Base-by-base conservation (phyloP, 1,140 invertebrate species). In the Xylocopa sonorina region DNA sequence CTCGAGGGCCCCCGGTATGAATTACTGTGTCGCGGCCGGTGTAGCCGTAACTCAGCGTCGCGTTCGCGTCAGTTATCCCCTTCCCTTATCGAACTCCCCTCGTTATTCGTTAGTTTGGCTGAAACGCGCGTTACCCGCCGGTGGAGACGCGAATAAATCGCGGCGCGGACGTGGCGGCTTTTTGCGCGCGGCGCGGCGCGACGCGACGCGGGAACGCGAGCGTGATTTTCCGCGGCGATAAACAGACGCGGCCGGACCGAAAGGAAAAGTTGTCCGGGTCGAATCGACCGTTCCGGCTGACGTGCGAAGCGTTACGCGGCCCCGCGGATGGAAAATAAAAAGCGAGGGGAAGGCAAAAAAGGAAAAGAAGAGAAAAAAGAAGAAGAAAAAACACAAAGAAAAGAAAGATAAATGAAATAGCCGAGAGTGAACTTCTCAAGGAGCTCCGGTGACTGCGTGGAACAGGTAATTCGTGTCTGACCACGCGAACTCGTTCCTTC, bases 391-490 rank as follows among this genome's bases (percentile, higher is more conserved):
- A n/a, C n/a, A n/a, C n/a, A n/a, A n/a, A n/a, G n/a, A n/a, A n/a
- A n/a, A n/a, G n/a, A n/a, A n/a, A n/a, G n/a, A n/a, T n/a, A n/a
- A 18, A 16, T 21, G 76, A 85, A 86, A 38, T 85, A 82, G 62
- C 68, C n/a, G n/a, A 43, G 75, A 85, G 62, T 38, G 75, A 80
- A 82, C 76, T 71, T 82, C 62, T 86, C 84, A 86, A 86, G 84
- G 84, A 86, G 80, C 80, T 86, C 83, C 71, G 82, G 76, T 86
- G 68, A 77, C 34, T 64, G 58, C 75, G 53, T 69, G 72, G 73
- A 86, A 86, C 83, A 82, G 80, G 74, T 86, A 86, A 86, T 85
- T 79, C 83, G 79, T 77, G 80, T 84, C 69, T 60, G 46, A 67
- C 66, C 67, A 82, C 43, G 63, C 62, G 67, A 66, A 82, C 75